Base-by-base conservation (phyloP, 2,888 invertebrate species). In the Heliconius sara region DNA sequence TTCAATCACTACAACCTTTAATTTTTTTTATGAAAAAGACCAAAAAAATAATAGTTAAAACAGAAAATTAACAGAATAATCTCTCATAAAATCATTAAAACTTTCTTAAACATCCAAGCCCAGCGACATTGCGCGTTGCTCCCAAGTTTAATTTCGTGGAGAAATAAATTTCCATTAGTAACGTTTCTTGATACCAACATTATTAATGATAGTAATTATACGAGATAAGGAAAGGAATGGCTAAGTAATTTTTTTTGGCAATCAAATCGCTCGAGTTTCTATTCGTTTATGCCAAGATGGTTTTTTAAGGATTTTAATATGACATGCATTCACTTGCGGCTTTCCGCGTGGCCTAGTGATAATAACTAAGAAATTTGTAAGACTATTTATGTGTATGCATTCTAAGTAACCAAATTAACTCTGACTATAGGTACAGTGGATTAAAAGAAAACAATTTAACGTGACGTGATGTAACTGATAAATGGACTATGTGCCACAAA, bases 161-260 rank as follows among this genome's bases (percentile, higher is more conserved):
- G 86, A 89, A 91, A 93, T 93, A 93, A 92, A 93, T 93, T 93
- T 93, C 90, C 92, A 93, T 94, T 93, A 92, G 89, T 88, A 82
- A 80, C 83, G 76, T 85, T 83, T 85, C 86, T 88, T 88, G 92
- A 93, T 92, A 92, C 87, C 84, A 85, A 67, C 73, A 87, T 92
- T 91, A 93, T 92, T 90, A 94, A 94, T 93, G 92, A 87, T 79
- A 80, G 87, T 90, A 91, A 92, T 93, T 93, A 92, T 88, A 86
- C 82, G 84, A 72, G 76, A 66, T 63, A 72, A 76, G 79, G 34
- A 25, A 68, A 73, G 60, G 39, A 30, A 43, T 75, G 74, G 68
- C 76, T 67, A 73, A 77, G 79, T 82, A 81, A 82, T 82, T 72
- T 77, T 72, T 79, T 80, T 77, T 70, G 68, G 78, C 68, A 73